Evolutionary conservation across 2,888 invertebrate species (phyloP), one percentile per base, ranked within the genome.

Genomic region (Stenurella melanura): DNA sequence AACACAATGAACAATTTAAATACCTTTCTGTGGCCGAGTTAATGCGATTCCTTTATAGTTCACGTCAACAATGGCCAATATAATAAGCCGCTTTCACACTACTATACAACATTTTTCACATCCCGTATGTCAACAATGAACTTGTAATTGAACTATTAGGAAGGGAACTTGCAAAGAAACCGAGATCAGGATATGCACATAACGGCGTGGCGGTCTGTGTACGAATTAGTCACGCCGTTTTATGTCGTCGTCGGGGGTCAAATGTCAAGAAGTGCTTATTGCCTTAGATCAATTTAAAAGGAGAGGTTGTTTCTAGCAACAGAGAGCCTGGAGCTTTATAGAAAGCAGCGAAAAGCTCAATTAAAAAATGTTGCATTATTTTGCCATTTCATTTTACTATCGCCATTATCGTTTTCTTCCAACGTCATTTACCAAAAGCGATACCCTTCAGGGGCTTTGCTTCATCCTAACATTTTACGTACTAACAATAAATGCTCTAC

Each of bases 61-160:
- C 50, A n/a, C 50, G 5, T 26, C 54, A 67, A 60, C 70, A 58
- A 38, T 60, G 70, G 42, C 50, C 38, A 15, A 17, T 42, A 57
- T 60, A 70, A 70, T 60, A 38, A 17, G 19, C 26, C 70, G 69
- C 69, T 70, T 70, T 70, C 70, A 70, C 70, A 70, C 70, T 50
- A 6, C 34, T 12, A 58, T 11, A 18, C 60, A 21, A 60, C 21
- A 50, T 18, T 60, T 38, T 58, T 56, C 60, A 38, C 70, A 50
- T 70, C 70, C 64, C 64, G 38, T 12, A 12, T 64, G 42, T 70
- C 42, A 42, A 70, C 70, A 42, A 70, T 60, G n/a, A 64, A 42
- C 60, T 56, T 60, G 18, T 50, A 72, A 61, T 72, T 50, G 72
- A 21, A 18, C 38, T 17, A 61, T 42, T 63, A 26, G 30, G 18